Percentiles rank a stretch among this genome's conserved stretches.
phyloP scores from a whole-genome alignment of 2,113 vertebrate genomes.

The Cyanistes caeruleus region DNA sequence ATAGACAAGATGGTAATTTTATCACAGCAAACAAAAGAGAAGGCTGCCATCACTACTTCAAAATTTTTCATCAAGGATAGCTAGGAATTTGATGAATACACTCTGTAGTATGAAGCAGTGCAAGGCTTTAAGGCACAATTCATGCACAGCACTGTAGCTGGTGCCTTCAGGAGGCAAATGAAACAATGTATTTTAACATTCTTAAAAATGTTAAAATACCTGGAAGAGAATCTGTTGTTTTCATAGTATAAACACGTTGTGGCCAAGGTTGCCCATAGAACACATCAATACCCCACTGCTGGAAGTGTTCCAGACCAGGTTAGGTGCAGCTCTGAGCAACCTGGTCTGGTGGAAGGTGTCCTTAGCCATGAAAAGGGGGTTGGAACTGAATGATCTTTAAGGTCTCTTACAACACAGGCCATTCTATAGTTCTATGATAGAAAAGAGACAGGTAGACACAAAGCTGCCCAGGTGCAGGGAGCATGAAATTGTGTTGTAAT shows the following conservation, averaged over 20 bases:
- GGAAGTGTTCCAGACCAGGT: neutral
- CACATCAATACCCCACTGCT: neutral
- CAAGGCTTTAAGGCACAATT: neutral
- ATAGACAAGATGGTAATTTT: neutral
- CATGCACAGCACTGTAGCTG: accelerated
- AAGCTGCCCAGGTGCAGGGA: neutral
- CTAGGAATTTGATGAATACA: neutral
- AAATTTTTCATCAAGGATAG: neutral
- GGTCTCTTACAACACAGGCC: neutral
- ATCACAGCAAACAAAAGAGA: neutral
- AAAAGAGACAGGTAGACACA: too few relatives aligned
- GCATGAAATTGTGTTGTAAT: neutral
- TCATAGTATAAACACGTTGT: accelerated
- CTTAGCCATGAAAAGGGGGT: neutral
- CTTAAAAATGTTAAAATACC: neutral
- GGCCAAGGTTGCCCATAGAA: neutral
- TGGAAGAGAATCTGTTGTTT: accelerated
- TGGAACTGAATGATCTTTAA: neutral
- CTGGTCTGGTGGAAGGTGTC: neutral
- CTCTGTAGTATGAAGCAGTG: neutral
- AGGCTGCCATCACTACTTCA: neutral
- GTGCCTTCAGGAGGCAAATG: neutral
- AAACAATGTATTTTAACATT: neutral
- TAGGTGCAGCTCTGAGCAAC: neutral
- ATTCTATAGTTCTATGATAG: accelerated